Base-by-base conservation (phyloP, 2,113 vertebrate species). In the Dasyornis broadbenti region DNA sequence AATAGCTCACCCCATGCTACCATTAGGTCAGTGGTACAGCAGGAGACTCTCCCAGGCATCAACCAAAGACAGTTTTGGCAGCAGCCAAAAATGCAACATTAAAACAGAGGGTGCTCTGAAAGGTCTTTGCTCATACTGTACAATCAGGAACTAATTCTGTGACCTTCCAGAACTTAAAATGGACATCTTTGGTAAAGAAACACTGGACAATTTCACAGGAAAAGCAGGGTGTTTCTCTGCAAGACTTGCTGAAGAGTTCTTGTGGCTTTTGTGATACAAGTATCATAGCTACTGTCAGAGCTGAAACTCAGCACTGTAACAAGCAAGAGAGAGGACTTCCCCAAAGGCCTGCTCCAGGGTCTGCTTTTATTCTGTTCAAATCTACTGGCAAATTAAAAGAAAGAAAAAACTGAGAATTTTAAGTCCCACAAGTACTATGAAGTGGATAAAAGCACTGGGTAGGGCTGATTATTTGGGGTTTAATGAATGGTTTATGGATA, bases 331-430 rank as follows among this genome's bases (percentile, higher is more conserved):
- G 16, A 79, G 6, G 15, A 54, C 0, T 47, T 16, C 66, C 71
- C 93, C 61, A 66, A 86, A 95, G 63, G 50, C 84, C 82, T 80
- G 94, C 90, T 80, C 31, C 81, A 86, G 69, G 73, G 31, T 42
- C 45, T 42, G 18, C 35, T 54, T 92, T 91, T 64, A n/a, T 76
- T 87, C 75, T 80, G 28, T 54, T 71, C 53, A 59, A 65, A 70
- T 66, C 35, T 85, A 80, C 26, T 72, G n/a, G 45, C 72, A 89
- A 91, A 83, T 81, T 57, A 56, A 61, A 61, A 82, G 5, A 59
- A 72, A n/a, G 37, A 56, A 30, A 68, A 80, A 83, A 45, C 0
- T 73, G 44, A 87, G 23, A 93, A 50, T 53, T 77, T 7, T 7
- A 71, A 63, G 40, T 72, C 54, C 33, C 63, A 49, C 33, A 59